phyloP scores from a whole-genome alignment of 2,113 vertebrate genomes.

The Jacana jacana region DNA sequence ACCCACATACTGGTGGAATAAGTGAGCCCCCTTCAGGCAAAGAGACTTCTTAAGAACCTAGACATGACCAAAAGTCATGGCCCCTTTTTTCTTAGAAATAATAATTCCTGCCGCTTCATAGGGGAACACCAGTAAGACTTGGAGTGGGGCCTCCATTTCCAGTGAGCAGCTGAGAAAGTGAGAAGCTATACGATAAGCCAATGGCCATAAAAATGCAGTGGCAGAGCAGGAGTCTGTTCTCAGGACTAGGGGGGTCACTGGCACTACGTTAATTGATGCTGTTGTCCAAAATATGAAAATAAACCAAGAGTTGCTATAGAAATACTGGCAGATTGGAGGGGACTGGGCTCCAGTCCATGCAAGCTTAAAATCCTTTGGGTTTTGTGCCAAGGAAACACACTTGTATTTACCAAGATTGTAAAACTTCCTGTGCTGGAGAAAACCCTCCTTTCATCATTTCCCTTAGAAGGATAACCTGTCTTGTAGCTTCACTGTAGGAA shows the following conservation, averaged over 20 bases:
- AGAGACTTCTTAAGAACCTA: background rate
- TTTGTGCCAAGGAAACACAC: background rate
- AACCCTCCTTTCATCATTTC: background rate
- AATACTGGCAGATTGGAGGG: background rate
- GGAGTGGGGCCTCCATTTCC: background rate
- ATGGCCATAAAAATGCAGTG: background rate
- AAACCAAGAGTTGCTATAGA: background rate
- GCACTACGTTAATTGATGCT: background rate
- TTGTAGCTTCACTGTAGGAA: background rate
- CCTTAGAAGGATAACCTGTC: background rate
- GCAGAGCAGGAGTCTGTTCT: background rate
- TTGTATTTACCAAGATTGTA: background rate
- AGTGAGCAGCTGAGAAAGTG: background rate
- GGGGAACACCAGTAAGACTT: background rate
- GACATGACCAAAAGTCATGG: background rate
- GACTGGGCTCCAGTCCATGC: background rate
- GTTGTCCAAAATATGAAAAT: background rate
- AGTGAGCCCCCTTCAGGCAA: conserved; percentile 5
- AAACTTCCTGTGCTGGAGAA: background rate
- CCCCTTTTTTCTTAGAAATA: background rate
- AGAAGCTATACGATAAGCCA: background rate
- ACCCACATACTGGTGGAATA: background rate
- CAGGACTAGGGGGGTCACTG: background rate
- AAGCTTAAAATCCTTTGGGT: background rate
- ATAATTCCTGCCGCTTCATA: background rate